Evolutionary conservation across 2,797 vertebrate genomes (phyloP), one percentile per base, ranked within the genome.

Genomic region (Falco biarmicus): DNA sequence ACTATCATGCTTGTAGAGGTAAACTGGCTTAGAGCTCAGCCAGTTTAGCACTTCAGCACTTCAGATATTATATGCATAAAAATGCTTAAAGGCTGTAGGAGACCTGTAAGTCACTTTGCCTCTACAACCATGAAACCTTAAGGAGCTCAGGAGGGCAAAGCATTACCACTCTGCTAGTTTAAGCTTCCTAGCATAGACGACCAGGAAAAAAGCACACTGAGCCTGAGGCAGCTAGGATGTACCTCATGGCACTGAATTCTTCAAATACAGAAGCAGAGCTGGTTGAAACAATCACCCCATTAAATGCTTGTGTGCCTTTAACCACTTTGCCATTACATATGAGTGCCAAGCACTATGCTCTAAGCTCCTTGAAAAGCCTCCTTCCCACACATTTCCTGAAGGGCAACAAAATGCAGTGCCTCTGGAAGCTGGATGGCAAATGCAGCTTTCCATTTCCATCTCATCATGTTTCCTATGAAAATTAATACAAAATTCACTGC

Each of bases 51-150:
- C 85, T 91, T 91, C 59, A 87, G 48, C 43, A 60, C 68, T 91
- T 89, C 56, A 84, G n/a, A 82, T 89, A 92, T 93, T 89, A 53
- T 77, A 50, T 85, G 81, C 74, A 89, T 89, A 61, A 73, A 89
- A 94, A 88, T 71, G 48, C n/a, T 86, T 86, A 88, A 90, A 93
- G 77, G 64, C 80, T 77, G 15, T 87, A 93, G 80, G 53, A 86
- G 25, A 92, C 56, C 84, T 92, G 48, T 90, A 96, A 96, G 85
- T 86, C 84, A 84, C 86, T 96, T 94, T 79, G 48, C 85, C 64
- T 95, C 73, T 74, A 43, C 70, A 70, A 26, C 74, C 3, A 0
- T 95, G 81, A 95, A 95, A 80, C 70, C 60, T 82, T 94, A 90
- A 96, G 90, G 63, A 90, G 93, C 66, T 89, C 80, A 82, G 63